A percentile compares a stretch with the other conserved stretches of the same genome.
Evolutionary conservation across 2,113 vertebrate genomes (phyloP).

Genomic region (Setophaga petechia): DNA sequence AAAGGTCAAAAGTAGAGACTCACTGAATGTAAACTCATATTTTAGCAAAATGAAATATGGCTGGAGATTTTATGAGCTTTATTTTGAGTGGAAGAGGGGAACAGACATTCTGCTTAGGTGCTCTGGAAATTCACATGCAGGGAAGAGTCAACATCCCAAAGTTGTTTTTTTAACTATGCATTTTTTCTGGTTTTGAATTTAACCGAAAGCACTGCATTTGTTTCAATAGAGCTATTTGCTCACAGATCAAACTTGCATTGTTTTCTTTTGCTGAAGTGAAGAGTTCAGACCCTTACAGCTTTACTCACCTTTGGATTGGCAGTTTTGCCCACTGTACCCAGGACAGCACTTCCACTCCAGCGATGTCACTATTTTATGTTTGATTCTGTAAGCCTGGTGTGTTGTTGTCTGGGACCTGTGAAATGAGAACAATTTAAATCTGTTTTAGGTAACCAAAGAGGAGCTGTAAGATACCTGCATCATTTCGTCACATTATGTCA

Average conservation of each 20-base stretch:
- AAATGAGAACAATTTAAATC: not conserved
- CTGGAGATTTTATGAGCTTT: not conserved
- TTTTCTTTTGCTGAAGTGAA: not conserved
- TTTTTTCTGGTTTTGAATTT: not conserved
- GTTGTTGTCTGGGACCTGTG: constrained; percentile 67
- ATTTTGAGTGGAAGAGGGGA: not conserved
- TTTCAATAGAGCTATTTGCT: not conserved
- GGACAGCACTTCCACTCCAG: constrained; percentile 84
- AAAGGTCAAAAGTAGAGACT: not conserved
- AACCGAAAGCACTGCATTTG: not conserved
- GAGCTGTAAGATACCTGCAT: not conserved
- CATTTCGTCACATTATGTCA: not conserved
- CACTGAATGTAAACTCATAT: not conserved
- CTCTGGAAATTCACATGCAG: not conserved
- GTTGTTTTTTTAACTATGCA: not conserved
- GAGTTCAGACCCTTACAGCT: not conserved
- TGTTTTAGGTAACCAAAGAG: not conserved
- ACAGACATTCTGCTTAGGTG: not conserved
- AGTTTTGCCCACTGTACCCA: constrained; percentile 73
- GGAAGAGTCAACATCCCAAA: not conserved
- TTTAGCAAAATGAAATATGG: not conserved
- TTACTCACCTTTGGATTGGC: constrained; percentile 68
- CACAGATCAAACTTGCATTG: not conserved
- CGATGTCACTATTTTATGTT: constrained; percentile 79
- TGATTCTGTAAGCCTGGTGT: constrained; percentile 73